Evolutionary conservation across 23 tunicate species (phyloP).

Genomic region (Trididemnum clinides): DNA sequence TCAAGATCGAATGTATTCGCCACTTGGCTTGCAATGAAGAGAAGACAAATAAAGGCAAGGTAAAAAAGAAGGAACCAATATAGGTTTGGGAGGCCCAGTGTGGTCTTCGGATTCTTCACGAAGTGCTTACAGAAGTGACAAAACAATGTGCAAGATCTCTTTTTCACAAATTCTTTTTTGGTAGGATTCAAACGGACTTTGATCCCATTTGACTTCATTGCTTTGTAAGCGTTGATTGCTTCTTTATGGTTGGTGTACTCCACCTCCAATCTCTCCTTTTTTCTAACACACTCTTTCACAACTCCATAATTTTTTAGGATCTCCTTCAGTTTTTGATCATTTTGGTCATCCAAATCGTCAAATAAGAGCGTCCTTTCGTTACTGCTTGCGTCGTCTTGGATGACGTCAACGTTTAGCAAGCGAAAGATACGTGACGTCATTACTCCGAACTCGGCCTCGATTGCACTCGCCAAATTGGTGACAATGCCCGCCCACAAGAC

Average conservation of each 20-base stretch:
- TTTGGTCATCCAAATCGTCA: background rate
- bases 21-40: constrained; percentile 29
- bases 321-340: background rate
- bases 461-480: constrained; percentile 42
- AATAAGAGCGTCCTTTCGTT: background rate
- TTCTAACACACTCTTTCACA: background rate
- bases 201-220: background rate
- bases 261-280: constrained; percentile 31
- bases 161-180: no score
- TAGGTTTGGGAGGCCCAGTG: constrained; percentile 43
- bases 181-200: no score
- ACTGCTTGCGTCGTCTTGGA: background rate
- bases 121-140: constrained; percentile 25
- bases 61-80: constrained; percentile 68
- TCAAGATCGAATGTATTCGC: constrained; percentile 47
- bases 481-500: constrained; percentile 76
- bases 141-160: background rate
- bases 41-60: constrained; percentile 14
- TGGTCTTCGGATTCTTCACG: constrained; percentile 58
- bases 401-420: constrained; percentile 3
- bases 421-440: constrained; percentile 59
- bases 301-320: constrained; percentile 27
- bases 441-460: constrained; percentile 56
- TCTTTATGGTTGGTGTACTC: constrained; percentile 4
- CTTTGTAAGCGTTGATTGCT: constrained; percentile 5